phyloP scores from a whole-genome alignment of 2,113 vertebrate genomes.

The Melanostigma gelatinosum region DNA sequence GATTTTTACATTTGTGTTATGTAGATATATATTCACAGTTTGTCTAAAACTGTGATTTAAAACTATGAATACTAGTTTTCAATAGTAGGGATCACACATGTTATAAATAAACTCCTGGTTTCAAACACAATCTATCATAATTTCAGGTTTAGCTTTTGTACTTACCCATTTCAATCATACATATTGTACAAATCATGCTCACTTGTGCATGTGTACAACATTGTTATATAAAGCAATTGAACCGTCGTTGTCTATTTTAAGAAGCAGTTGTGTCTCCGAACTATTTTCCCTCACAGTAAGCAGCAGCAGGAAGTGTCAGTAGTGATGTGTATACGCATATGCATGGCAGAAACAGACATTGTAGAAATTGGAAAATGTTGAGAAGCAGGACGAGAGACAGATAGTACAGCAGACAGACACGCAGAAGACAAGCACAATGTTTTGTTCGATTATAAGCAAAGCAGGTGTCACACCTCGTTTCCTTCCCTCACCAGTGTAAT shows the following conservation, averaged over 20 bases:
- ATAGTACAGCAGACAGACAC: not conserved
- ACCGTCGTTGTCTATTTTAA: not conserved
- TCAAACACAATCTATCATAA: not conserved
- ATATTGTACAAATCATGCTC: not conserved
- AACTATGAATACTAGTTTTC: not conserved
- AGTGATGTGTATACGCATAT: not conserved
- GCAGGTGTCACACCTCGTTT: constrained; percentile 3
- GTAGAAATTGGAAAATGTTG: not conserved
- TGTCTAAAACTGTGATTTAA: not conserved
- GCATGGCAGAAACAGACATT: not conserved
- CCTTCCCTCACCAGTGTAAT: constrained; percentile 47
- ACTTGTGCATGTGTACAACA: not conserved
- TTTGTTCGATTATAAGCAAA: constrained; percentile 1
- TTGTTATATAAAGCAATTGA: not conserved
- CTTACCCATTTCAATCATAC: too few species aligned
- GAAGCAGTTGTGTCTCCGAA: not conserved
- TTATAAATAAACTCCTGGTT: not conserved
- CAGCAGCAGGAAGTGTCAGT: not conserved
- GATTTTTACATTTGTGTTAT: not conserved
- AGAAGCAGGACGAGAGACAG: not conserved
- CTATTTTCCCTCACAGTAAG: not conserved
- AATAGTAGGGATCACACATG: not conserved
- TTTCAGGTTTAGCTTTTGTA: not conserved
- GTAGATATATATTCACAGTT: not conserved
- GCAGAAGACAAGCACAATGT: not conserved